Evolutionary conservation across 1,140 invertebrate genomes (phyloP).

Genomic region (Drosophila hydei): DNA sequence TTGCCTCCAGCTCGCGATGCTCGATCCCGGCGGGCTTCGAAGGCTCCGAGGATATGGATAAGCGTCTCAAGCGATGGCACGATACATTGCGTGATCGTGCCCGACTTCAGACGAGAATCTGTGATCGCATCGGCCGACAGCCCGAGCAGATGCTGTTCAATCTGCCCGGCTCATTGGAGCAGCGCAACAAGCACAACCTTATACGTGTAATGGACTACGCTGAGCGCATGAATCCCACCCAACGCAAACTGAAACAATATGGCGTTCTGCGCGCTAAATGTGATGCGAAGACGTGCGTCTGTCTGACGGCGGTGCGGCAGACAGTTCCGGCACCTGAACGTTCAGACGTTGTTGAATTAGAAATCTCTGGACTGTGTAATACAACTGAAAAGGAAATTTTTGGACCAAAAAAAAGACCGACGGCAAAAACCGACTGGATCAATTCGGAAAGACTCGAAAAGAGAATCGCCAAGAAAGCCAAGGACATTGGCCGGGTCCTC

Average conservation of each 20-base stretch:
- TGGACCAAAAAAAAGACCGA: too few relatives aligned
- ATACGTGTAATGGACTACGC: slow-evolving; percentile 64
- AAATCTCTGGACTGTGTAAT: slow-evolving; percentile 56
- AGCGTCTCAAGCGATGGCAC: slow-evolving; percentile 64
- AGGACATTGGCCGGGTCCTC: slow-evolving; percentile 57
- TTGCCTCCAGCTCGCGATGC: slow-evolving; percentile 26
- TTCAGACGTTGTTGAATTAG: slow-evolving; percentile 5
- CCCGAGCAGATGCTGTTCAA: slow-evolving; percentile 63
- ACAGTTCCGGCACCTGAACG: slow-evolving; percentile 61
- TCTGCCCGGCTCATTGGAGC: slow-evolving; percentile 42
- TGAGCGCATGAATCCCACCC: slow-evolving; percentile 53
- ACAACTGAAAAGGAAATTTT: slow-evolving; percentile 49
- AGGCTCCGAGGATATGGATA: slow-evolving; percentile 52
- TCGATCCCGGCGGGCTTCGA: background rate
- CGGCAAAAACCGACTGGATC: slow-evolving; percentile 33
- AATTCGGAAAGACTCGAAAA: slow-evolving; percentile 50
- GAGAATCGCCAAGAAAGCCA: slow-evolving; percentile 18
- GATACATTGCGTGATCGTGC: slow-evolving; percentile 48
- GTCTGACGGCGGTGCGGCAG: slow-evolving; percentile 40
- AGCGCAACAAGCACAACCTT: slow-evolving; percentile 57
- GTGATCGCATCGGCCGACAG: slow-evolving; percentile 28
- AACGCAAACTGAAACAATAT: background rate
- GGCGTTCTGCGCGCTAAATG: slow-evolving; percentile 10
- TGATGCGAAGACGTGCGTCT: slow-evolving; percentile 11
- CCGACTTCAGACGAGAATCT: slow-evolving; percentile 46